Conservation (phyloP, 2,888 invertebrate genomes). For the Ennomos fuscantarius region DNA sequence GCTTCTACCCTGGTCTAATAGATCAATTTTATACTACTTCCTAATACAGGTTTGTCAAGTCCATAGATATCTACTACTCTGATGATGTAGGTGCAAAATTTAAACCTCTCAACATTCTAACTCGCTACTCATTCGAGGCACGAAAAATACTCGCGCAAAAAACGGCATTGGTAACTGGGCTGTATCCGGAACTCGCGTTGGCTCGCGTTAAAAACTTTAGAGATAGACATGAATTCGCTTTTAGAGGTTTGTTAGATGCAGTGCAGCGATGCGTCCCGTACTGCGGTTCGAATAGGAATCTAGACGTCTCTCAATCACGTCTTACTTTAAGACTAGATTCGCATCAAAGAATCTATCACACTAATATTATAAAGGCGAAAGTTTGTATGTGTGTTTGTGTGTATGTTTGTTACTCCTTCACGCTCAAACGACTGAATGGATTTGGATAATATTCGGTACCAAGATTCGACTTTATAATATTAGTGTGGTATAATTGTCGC, state of each 20-base stretch:
- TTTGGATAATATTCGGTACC: no score
- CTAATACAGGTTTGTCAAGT: no score
- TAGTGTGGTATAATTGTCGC: no score
- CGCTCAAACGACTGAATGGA: no score
- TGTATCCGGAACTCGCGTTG: constrained; percentile 21
- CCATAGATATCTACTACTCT: not conserved
- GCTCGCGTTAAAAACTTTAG: constrained; percentile 59
- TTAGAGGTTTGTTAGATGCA: constrained; percentile 57
- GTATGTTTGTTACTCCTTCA: no score
- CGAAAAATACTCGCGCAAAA: constrained; percentile 17
- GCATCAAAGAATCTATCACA: not conserved
- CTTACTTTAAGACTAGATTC: constrained; percentile 50
- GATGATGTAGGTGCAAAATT: constrained; percentile 12
- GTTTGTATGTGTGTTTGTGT: no score
- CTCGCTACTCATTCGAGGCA: constrained; percentile 7
- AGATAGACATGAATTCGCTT: constrained; percentile 70
- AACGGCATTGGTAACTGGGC: constrained; percentile 7
- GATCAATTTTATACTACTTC: no score
- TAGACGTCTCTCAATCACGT: constrained; percentile 33
- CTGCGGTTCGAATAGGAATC: constrained; percentile 42
- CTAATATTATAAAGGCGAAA: no score
- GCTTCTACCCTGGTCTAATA: no score
- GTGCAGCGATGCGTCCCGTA: constrained; percentile 35
- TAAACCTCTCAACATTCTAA: constrained; percentile 12
- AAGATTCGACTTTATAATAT: no score